These are phyloP conservation scores for Eufriesea mexicana DNA, from an alignment of 1,140 invertebrate species.

Conservation along the genomic window DNA sequence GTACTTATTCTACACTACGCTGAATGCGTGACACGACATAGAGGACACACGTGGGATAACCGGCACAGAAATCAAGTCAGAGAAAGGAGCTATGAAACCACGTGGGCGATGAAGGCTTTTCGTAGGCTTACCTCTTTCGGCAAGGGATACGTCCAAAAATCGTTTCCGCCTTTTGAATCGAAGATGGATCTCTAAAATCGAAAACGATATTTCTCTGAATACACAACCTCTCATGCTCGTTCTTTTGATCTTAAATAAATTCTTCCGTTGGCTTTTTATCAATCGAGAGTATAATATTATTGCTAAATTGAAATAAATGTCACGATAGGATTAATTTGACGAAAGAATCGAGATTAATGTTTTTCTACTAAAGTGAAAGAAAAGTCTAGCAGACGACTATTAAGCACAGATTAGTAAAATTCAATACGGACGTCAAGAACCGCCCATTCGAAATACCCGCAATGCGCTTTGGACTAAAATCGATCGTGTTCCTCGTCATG, in stretches of 20 bases:
- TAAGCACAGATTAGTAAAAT: neutral
- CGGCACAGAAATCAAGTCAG: slow-evolving; percentile 50
- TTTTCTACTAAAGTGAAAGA: neutral
- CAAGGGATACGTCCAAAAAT: slow-evolving; percentile 7
- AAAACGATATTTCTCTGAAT: neutral
- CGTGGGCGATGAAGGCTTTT: slow-evolving; percentile 43
- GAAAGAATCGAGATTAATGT: neutral
- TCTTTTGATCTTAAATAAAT: neutral
- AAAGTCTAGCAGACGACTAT: neutral
- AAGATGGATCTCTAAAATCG: neutral
- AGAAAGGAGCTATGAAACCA: slow-evolving; percentile 43
- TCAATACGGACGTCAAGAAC: slow-evolving; percentile 7
- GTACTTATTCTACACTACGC: slow-evolving; percentile 1
- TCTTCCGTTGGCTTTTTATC: neutral
- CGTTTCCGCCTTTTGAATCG: neutral
- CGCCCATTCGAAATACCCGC: slow-evolving; percentile 56
- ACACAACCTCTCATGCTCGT: too few relatives aligned
- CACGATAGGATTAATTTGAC: neutral
- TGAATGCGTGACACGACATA: slow-evolving; percentile 59
- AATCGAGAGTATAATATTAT: neutral
- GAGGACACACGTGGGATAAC: slow-evolving; percentile 67
- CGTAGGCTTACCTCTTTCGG: neutral
- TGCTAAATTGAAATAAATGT: neutral
- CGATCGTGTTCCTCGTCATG: slow-evolving; percentile 33
- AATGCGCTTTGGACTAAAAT: slow-evolving; percentile 64